These are phyloP conservation scores for Chelon auratus DNA, from an alignment of 2,797 vertebrate species.

Conservation along the genomic window DNA sequence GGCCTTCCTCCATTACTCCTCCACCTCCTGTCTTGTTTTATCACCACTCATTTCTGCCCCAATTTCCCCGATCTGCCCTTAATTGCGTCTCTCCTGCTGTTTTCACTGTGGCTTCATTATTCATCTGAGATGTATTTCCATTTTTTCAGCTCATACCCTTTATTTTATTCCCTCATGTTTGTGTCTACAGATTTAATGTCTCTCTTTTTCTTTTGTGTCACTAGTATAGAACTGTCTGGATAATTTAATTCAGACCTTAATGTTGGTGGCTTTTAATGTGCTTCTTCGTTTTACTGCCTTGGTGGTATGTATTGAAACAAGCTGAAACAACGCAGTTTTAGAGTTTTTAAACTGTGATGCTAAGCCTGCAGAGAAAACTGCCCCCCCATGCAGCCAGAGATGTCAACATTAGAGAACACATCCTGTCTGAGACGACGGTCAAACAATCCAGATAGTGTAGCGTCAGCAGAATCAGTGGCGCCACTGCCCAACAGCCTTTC, in stretches of 20 bases:
- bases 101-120: conserved; percentile 7
- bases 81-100: conserved; percentile 32
- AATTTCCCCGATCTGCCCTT: conserved; percentile 20
- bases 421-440: neutral
- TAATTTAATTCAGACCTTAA: neutral
- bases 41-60: conserved; percentile 45
- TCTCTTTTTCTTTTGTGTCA: neutral
- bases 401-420: neutral
- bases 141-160: neutral
- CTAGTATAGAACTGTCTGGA: neutral
- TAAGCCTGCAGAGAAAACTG: conserved; percentile 5
- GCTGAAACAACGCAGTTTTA: neutral
- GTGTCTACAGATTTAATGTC: neutral
- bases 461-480: conserved; percentile 10
- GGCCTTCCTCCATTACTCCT: conserved; percentile 50
- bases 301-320: neutral
- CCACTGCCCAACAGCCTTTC: neutral
- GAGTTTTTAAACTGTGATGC: conserved; percentile 4
- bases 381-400: conserved; percentile 1
- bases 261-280: neutral
- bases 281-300: conserved; percentile 18
- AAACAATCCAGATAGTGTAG: neutral
- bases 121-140: conserved; percentile 5
- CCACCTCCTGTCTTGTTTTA: conserved; percentile 43
- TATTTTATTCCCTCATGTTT: neutral